Conservation (phyloP, 2,113 vertebrate species). For the Suricata suricatta region DNA sequence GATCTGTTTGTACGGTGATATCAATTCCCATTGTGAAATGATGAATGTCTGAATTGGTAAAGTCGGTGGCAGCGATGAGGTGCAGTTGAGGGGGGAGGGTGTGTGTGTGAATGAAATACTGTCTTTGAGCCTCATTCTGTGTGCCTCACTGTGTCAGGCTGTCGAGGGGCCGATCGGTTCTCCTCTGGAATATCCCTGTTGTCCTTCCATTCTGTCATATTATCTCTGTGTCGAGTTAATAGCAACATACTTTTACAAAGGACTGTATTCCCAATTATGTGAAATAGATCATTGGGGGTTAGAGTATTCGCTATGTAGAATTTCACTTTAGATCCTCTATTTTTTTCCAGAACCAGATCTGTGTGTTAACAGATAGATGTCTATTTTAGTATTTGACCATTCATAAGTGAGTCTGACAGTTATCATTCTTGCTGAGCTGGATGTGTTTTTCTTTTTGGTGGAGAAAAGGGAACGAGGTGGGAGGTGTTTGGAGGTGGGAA, state of each 20-base stretch:
- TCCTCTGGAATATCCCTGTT: neutral
- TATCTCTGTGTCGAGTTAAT: neutral
- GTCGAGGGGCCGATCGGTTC: fast-evolving
- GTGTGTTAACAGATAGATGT: neutral
- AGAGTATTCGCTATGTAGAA: neutral
- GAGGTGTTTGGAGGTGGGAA: neutral
- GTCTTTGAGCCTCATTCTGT: neutral
- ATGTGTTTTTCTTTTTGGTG: neutral
- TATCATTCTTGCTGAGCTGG: neutral
- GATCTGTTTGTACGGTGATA: neutral
- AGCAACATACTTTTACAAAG: neutral
- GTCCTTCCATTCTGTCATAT: neutral
- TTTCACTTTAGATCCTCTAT: neutral
- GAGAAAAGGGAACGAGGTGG: neutral
- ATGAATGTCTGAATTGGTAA: neutral
- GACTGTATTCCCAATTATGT: neutral
- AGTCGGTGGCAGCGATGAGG: neutral
- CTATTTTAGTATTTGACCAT: neutral
- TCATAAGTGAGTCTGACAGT: neutral
- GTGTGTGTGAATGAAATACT: neutral
- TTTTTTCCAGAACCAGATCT: neutral
- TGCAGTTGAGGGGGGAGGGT: neutral
- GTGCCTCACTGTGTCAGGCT: neutral
- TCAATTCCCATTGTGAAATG: neutral
- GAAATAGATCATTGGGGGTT: neutral